Percentiles rank a stretch among this genome's conserved stretches.
These are phyloP conservation scores for Antedon mediterranea DNA, from an alignment of 53 echinoderm and acorn worm genomes.

Conservation along the genomic window DNA sequence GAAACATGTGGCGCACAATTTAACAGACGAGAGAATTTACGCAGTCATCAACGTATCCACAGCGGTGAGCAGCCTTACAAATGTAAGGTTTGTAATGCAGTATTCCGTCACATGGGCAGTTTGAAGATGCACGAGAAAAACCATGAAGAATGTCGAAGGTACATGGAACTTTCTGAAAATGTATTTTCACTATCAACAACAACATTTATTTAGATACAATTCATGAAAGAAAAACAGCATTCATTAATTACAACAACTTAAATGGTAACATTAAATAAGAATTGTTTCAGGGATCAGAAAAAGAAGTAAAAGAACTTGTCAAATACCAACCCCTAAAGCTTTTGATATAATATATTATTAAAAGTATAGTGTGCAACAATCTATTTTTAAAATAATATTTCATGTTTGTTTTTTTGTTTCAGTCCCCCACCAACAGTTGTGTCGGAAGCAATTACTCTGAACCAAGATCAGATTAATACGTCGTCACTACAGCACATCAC, in stretches of 20 bases:
- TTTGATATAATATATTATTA: no score
- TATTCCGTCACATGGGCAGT: conserved; percentile 67
- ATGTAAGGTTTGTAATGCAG: conserved; percentile 54
- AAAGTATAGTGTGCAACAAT: no score
- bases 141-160: conserved; percentile 41
- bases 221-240: no score
- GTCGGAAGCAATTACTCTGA: not conserved
- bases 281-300: no score
- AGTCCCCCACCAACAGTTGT: not conserved
- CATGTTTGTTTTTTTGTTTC: not conserved
- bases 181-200: no score
- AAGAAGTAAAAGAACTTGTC: no score
- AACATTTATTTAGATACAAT: no score
- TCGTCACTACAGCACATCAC: conserved; percentile 40
- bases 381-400: not conserved
- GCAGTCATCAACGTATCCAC: conserved; percentile 64
- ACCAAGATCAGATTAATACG: conserved; percentile 23
- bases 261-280: no score
- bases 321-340: no score
- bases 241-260: no score
- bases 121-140: conserved; percentile 81
- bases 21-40: conserved; percentile 73
- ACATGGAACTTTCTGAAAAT: no score
- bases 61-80: conserved; percentile 73
- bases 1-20: conserved; percentile 70